Conservation (phyloP, 1,140 invertebrate genomes). For the Aphelenchoides besseyi region DNA sequence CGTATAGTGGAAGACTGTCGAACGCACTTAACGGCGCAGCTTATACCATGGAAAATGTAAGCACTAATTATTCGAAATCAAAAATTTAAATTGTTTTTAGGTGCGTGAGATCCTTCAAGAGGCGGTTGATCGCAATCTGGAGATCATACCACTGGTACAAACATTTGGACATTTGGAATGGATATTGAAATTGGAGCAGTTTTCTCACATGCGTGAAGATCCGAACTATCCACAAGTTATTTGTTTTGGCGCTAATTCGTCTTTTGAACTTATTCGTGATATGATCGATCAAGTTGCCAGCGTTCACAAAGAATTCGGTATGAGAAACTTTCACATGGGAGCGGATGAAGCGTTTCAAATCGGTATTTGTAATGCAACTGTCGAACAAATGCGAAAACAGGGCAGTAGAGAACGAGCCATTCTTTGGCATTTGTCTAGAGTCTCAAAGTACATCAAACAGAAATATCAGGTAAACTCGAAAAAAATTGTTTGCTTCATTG, state of each 20-base stretch:
- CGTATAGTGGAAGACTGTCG: slow-evolving; percentile 73
- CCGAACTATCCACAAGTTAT: slow-evolving; percentile 66
- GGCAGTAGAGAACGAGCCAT: slow-evolving; percentile 50
- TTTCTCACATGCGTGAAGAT: slow-evolving; percentile 67
- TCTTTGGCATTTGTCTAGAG: slow-evolving; percentile 56
- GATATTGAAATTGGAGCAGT: slow-evolving; percentile 60
- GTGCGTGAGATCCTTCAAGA: slow-evolving; percentile 49
- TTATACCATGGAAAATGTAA: slow-evolving; percentile 73
- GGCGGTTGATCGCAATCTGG: slow-evolving; percentile 71
- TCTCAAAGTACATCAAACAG: slow-evolving; percentile 50
- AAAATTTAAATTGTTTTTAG: slow-evolving; percentile 23
- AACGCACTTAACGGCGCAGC: slow-evolving; percentile 73
- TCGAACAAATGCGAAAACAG: slow-evolving; percentile 39
- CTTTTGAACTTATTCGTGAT: slow-evolving; percentile 65
- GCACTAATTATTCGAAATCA: slow-evolving; percentile 56
- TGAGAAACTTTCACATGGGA: slow-evolving; percentile 65
- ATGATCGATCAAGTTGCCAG: slow-evolving; percentile 70
- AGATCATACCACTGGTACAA: slow-evolving; percentile 85
- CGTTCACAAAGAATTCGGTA: slow-evolving; percentile 62
- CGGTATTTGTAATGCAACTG: slow-evolving; percentile 55
- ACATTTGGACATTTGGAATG: slow-evolving; percentile 87
- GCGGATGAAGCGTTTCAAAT: slow-evolving; percentile 65
- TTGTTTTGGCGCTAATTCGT: slow-evolving; percentile 65
- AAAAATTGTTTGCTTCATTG: not conserved
- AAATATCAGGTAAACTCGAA: slow-evolving; percentile 37